Evolutionary conservation across 2,888 invertebrate genomes (phyloP).

Genomic region (Synanthedon andrenaeformis): DNA sequence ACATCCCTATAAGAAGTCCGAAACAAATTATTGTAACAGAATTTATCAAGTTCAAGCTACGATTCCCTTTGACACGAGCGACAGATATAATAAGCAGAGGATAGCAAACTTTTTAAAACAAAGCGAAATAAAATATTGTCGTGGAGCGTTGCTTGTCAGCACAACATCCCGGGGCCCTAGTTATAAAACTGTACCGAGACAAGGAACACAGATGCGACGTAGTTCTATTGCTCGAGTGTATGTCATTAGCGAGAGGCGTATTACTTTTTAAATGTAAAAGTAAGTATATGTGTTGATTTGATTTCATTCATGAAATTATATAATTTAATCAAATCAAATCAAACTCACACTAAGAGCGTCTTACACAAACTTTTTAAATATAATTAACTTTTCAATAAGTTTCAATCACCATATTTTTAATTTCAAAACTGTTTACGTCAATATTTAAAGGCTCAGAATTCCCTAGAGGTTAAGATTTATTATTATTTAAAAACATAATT

Average conservation of each 20-base stretch:
- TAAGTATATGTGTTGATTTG: not conserved
- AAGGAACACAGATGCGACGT: constrained; percentile 19
- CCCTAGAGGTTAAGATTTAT: no score
- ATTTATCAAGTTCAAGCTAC: not conserved
- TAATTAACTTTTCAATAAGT: no score
- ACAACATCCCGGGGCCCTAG: constrained; percentile 20
- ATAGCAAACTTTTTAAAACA: constrained; percentile 9
- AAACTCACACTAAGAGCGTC: no score
- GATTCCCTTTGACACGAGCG: not conserved
- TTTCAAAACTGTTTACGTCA: no score
- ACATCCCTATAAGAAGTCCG: no score
- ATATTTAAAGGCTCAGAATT: no score
- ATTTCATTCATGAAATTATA: no score
- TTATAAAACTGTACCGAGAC: constrained; percentile 26
- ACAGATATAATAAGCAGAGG: constrained; percentile 1
- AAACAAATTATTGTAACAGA: not conserved
- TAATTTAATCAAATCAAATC: no score
- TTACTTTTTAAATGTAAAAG: not conserved
- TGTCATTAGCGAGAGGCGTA: not conserved
- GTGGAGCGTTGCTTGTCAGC: constrained; percentile 23
- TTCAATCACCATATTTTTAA: no score
- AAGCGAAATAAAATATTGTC: constrained; percentile 20
- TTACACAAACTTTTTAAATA: no score
- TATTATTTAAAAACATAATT: no score
- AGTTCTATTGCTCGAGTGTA: constrained; percentile 1